Conservation (phyloP, 2,888 invertebrate genomes). For the Synergus japonicus region DNA sequence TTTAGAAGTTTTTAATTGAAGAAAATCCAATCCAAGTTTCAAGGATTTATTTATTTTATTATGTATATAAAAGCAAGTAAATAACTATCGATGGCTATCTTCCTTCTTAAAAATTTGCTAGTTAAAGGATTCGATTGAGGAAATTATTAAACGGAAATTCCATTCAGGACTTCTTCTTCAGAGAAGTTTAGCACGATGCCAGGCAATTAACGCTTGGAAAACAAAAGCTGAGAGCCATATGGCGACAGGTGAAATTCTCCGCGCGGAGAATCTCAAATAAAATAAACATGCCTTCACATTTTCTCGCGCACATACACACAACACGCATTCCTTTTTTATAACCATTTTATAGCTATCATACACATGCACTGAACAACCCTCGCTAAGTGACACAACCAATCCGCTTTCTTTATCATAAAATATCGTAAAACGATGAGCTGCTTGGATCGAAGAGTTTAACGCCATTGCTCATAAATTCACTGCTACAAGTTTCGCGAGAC, state of each 20-base stretch:
- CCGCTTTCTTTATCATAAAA: neutral
- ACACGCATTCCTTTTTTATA: constrained; percentile 17
- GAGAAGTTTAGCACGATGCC: constrained; percentile 42
- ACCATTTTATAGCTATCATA: constrained; percentile 17
- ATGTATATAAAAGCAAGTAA: neutral
- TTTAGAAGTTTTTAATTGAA: constrained; percentile 2
- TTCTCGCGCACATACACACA: constrained; percentile 1
- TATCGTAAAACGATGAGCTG: too few relatives aligned
- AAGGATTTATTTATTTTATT: neutral
- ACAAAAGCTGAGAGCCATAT: constrained; percentile 40
- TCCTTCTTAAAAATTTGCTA: neutral
- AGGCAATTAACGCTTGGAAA: constrained; percentile 46
- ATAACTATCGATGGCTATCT: neutral
- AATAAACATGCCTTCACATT: constrained; percentile 41
- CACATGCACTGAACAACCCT: constrained; percentile 11
- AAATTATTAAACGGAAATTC: neutral
- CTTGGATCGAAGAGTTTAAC: neutral
- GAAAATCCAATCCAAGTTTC: neutral
- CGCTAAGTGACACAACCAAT: constrained; percentile 18
- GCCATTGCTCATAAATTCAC: neutral
- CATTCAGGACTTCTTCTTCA: neutral
- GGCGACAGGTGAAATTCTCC: constrained; percentile 38
- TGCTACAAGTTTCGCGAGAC: constrained; percentile 11
- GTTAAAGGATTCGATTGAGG: neutral
- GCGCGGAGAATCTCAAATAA: constrained; percentile 31